Conservation (phyloP, 2,888 invertebrate genomes). For the Synanthedon tipuliformis region DNA sequence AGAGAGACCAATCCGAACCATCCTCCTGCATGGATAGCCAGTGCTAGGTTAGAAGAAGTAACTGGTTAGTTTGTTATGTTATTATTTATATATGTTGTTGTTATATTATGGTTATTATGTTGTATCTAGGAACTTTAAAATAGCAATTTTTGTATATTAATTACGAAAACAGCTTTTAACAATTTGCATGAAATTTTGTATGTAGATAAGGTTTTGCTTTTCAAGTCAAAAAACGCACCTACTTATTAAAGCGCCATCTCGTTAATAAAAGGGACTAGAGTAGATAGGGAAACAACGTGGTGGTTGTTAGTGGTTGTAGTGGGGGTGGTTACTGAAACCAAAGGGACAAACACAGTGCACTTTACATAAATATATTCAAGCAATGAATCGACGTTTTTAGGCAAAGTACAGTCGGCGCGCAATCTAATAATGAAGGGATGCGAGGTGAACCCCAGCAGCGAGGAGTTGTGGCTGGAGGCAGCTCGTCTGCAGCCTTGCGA, state of each 20-base stretch:
- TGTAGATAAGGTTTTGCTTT: too few relatives aligned
- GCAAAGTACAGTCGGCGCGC: constrained; percentile 92
- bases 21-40: constrained; percentile 99
- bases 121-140: too few relatives aligned
- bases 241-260: too few relatives aligned
- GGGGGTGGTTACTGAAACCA: not conserved
- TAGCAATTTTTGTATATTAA: too few relatives aligned
- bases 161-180: too few relatives aligned
- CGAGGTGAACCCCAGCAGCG: constrained; percentile 95
- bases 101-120: not conserved
- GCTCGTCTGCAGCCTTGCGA: constrained; percentile 93
- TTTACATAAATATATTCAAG: not conserved
- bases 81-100: too few relatives aligned
- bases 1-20: constrained; percentile 98
- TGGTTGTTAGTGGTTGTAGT: too few relatives aligned
- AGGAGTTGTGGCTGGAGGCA: constrained; percentile 98
- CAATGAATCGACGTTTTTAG: constrained; percentile 18
- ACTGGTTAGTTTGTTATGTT: constrained; percentile 78
- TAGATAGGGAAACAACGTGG: not conserved
- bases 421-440: constrained; percentile 99
- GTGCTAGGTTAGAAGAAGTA: constrained; percentile 97
- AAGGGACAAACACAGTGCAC: not conserved
- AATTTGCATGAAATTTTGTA: too few relatives aligned
- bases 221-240: too few relatives aligned
- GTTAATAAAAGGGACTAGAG: too few relatives aligned